A percentile compares a stretch with the other conserved stretches of the same genome.
Conservation (phyloP, 2,797 vertebrate genomes). For the Semaprochilodus insignis region DNA sequence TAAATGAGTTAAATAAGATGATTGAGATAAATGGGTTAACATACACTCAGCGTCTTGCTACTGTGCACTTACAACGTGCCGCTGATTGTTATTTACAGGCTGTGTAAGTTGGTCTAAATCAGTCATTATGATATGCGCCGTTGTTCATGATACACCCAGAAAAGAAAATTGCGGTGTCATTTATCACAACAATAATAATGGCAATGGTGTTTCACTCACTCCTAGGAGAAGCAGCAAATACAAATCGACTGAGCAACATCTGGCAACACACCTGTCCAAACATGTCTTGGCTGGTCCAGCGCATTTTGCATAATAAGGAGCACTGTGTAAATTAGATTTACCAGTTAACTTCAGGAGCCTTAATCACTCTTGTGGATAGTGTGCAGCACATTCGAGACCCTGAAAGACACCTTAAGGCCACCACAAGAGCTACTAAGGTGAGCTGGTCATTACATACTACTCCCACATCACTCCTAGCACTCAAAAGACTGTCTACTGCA, state of each 20-base stretch:
- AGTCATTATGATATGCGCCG: not conserved
- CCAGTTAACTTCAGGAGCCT: not conserved
- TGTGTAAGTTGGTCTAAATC: no score
- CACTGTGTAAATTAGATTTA: not conserved
- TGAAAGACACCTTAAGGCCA: conserved; percentile 22
- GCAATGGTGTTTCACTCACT: not conserved
- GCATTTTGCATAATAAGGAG: not conserved
- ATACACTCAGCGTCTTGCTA: no score
- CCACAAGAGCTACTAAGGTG: not conserved
- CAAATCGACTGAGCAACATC: not conserved
- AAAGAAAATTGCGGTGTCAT: not conserved
- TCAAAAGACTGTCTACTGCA: not conserved
- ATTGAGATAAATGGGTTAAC: no score
- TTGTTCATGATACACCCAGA: not conserved
- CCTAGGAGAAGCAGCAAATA: not conserved
- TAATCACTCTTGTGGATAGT: not conserved
- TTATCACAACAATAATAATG: not conserved
- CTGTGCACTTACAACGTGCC: no score
- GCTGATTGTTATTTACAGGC: no score
- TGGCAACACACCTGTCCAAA: not conserved
- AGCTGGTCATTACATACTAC: not conserved
- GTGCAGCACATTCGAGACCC: not conserved
- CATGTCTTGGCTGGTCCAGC: no score
- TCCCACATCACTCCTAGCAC: no score
- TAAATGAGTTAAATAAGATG: no score